A percentile compares a stretch with the other conserved stretches of the same genome.
Evolutionary conservation across 2,797 vertebrate genomes (phyloP).

Genomic region (Choloepus didactylus): DNA sequence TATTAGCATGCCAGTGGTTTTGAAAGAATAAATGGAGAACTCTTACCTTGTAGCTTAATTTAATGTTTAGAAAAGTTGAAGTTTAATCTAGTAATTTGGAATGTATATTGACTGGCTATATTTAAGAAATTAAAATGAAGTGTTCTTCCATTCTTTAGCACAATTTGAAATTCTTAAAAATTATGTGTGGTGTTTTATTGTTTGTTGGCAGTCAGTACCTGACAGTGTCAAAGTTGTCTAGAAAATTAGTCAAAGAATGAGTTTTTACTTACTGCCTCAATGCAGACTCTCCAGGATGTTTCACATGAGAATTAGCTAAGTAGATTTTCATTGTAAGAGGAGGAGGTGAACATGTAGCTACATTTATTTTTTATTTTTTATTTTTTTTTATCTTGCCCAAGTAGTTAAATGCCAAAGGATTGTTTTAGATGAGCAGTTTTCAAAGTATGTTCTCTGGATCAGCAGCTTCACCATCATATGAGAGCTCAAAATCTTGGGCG

Average conservation of each 20-base stretch:
- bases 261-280: conserved; percentile 63
- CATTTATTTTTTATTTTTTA: neutral
- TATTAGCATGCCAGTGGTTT: conserved; percentile 71
- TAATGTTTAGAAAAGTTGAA: conserved; percentile 75
- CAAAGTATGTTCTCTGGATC: neutral
- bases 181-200: conserved; percentile 62
- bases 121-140: conserved; percentile 75
- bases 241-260: conserved; percentile 49
- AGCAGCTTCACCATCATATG: neutral
- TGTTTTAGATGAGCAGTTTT: conserved; percentile 45
- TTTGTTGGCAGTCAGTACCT: conserved; percentile 72
- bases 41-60: conserved; percentile 74
- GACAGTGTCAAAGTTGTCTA: neutral
- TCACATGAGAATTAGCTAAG: conserved; percentile 44
- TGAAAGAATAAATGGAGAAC: conserved; percentile 73
- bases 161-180: conserved; percentile 71
- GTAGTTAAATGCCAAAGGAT: conserved; percentile 53
- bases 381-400: neutral
- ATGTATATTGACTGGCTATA: conserved; percentile 66
- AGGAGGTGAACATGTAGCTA: neutral
- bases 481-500: conserved; percentile 14
- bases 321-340: conserved; percentile 32
- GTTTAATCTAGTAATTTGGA: conserved; percentile 76
- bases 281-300: neutral
- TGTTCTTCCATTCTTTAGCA: conserved; percentile 41